Conservation (phyloP, 64 coral and sea anemone species). For the Montipora efflorescens region DNA sequence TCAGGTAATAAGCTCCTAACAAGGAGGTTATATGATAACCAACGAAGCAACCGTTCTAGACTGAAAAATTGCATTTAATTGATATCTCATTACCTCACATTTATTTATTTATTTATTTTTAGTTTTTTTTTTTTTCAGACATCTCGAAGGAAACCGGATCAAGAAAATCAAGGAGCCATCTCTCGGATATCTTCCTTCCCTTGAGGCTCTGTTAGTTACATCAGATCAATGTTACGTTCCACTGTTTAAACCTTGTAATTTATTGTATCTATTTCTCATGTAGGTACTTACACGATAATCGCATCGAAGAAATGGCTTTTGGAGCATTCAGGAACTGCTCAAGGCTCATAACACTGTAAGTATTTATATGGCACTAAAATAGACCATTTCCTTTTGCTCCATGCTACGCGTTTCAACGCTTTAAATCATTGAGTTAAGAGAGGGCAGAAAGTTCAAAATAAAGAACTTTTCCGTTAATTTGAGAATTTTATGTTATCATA, state of each 20-base stretch:
- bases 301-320: slow-evolving; percentile 51
- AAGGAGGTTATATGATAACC: too few species aligned
- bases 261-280: not conserved
- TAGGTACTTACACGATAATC: slow-evolving; percentile 57
- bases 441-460: too few species aligned
- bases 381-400: too few species aligned
- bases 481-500: too few species aligned
- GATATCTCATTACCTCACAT: not conserved
- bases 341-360: slow-evolving; percentile 55
- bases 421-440: too few species aligned
- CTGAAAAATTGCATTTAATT: too few species aligned
- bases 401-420: too few species aligned
- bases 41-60: too few species aligned
- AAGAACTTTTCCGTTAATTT: too few species aligned
- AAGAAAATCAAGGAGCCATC: slow-evolving; percentile 3
- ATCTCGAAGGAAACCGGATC: slow-evolving; percentile 35
- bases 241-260: too few species aligned
- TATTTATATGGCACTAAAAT: not conserved
- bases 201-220: slow-evolving; percentile 29
- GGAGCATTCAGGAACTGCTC: slow-evolving; percentile 39
- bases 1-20: too few species aligned
- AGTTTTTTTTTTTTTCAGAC: not conserved
- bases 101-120: not conserved
- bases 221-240: not conserved
- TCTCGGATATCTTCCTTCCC: slow-evolving; percentile 35